phyloP scores from a whole-genome alignment of 2,113 vertebrate species.

The Nasalis larvatus region DNA sequence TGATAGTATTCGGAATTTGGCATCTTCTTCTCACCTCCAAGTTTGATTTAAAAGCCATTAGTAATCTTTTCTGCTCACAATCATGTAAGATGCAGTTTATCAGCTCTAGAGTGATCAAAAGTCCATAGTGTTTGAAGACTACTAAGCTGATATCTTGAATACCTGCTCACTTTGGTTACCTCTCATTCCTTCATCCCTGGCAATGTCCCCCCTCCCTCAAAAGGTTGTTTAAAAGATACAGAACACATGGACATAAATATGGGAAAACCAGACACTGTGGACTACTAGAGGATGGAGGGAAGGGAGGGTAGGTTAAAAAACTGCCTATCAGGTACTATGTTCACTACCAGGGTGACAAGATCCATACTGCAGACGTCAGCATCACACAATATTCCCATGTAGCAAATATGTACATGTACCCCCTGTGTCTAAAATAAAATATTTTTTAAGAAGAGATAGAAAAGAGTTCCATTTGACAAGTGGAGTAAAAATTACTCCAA shows the following conservation, averaged over 20 bases:
- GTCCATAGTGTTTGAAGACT: background rate
- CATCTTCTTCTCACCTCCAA: background rate
- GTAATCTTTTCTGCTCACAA: background rate
- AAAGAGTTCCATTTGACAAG: background rate
- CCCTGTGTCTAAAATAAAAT: too few species aligned
- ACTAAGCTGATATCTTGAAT: background rate
- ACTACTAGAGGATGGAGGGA: too few species aligned
- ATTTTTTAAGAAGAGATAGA: too few species aligned
- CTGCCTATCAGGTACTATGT: too few species aligned
- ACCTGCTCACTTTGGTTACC: background rate
- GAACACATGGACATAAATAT: too few species aligned
- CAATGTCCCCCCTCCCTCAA: background rate
- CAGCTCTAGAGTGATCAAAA: background rate
- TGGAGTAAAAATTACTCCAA: background rate
- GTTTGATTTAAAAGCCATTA: background rate
- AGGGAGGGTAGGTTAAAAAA: too few species aligned
- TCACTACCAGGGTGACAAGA: too few species aligned
- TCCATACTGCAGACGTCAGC: too few species aligned
- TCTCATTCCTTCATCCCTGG: background rate
- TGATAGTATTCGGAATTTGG: background rate
- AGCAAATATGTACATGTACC: too few species aligned
- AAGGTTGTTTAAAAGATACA: background rate
- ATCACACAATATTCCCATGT: too few species aligned
- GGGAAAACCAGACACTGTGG: too few species aligned
- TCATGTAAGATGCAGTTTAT: background rate